Evolutionary conservation across 2,113 vertebrate species (phyloP), one percentile per base, ranked within the genome.

Genomic region (Platysteira castanea): DNA sequence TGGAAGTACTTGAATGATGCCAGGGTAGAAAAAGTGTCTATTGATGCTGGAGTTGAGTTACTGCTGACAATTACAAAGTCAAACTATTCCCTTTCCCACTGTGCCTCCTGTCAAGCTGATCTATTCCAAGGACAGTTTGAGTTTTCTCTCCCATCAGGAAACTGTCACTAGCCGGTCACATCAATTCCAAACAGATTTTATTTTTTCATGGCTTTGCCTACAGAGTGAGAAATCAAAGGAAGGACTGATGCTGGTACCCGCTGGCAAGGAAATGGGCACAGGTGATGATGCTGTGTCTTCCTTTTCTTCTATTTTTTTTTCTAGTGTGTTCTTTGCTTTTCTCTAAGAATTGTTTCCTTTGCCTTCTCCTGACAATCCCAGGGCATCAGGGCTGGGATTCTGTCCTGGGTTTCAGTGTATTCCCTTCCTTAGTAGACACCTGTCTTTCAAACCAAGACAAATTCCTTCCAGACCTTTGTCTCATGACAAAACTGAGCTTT

Each of bases 31-130:
- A 44, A 88, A 69, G 4, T 27, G 49, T 73, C 49, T 46, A 0
- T 50, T 87, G 79, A 24, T 2, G 21, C 23, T 69, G 61, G 79
- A 63, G 44, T 60, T 84, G 86, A 94, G n/a, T 75, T 92, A 87
- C 35, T 68, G 73, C 80, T 83, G 83, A 92, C 91, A 88, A 10
- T 59, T 95, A 63, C 59, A 35, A 79, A 95, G 70, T 79, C 86
- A 86, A 69, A 73, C 53, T 28, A 86, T 41, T 79, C 71, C 31
- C 63, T 69, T 86, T 95, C 76, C 71, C 30, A 20, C 54, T 73
- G 79, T 93, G 83, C 79, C 83, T 96, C 70, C 71, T 60, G 89
- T 90, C 86, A 90, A 47, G 71, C 44, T 56, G 76, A 86, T 83
- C 91, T 79, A 24, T 88, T 86, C 71, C 53, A 75, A 93, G 89